These are phyloP conservation scores for Pygmarrhopalites habei DNA, from an alignment of 1,140 invertebrate species.

Conservation along the genomic window DNA sequence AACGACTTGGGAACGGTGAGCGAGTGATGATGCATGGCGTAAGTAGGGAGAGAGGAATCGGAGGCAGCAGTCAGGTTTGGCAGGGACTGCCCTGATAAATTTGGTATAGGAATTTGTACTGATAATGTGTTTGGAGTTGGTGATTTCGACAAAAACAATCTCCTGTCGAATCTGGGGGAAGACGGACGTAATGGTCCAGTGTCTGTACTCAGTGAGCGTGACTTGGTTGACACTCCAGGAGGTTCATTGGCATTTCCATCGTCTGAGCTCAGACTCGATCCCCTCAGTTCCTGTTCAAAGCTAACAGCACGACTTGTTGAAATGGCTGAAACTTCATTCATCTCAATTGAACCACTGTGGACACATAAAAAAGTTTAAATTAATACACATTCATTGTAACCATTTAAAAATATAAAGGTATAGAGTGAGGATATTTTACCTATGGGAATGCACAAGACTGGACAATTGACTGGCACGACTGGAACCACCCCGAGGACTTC, in stretches of 20 bases:
- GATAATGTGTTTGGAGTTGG: conserved; percentile 63
- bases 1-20: conserved; percentile 41
- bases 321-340: conserved; percentile 55
- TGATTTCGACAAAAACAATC: conserved; percentile 39
- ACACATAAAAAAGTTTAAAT: conserved; percentile 14
- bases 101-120: conserved; percentile 59
- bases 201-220: conserved; percentile 33
- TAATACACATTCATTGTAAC: not conserved
- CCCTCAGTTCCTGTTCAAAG: conserved; percentile 51
- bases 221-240: conserved; percentile 4
- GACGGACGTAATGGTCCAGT: conserved; percentile 30
- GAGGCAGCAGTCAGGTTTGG: conserved; percentile 58
- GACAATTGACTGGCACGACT: conserved; percentile 43
- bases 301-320: conserved; percentile 52
- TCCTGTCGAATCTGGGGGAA: conserved; percentile 39
- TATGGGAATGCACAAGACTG: conserved; percentile 45
- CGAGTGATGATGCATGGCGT: conserved; percentile 41
- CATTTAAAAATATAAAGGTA: not conserved
- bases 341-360: conserved; percentile 63
- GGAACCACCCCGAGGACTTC: conserved; percentile 42
- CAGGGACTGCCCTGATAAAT: conserved; percentile 60
- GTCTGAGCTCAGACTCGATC: conserved; percentile 54
- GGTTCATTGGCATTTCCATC: conserved; percentile 45
- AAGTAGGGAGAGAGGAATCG: conserved; percentile 47
- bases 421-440: conserved; percentile 34